Percentiles rank a stretch among this genome's conserved stretches.
Evolutionary conservation across 2,797 vertebrate genomes (phyloP).

Genomic region (Dromococcyx pavoninus): DNA sequence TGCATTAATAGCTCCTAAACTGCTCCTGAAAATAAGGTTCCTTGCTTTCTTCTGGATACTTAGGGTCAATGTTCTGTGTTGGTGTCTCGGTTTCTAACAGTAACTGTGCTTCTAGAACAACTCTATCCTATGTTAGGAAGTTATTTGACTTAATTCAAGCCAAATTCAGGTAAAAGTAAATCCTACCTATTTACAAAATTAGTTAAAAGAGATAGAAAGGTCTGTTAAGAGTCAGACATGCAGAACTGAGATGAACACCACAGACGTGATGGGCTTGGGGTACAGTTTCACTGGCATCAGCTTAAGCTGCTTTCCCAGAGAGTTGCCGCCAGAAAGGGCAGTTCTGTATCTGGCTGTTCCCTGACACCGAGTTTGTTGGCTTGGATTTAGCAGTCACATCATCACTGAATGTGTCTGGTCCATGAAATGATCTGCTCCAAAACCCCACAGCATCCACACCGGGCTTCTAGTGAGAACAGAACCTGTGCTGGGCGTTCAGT

Average conservation of each 20-base stretch:
- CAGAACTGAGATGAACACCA: neutral
- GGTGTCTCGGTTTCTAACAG: neutral
- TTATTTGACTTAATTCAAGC: neutral
- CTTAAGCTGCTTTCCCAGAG: neutral
- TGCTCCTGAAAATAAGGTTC: neutral
- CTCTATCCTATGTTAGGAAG: neutral
- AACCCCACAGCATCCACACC: neutral
- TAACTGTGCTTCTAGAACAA: neutral
- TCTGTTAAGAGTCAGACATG: neutral
- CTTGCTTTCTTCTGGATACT: neutral
- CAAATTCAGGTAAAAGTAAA: neutral
- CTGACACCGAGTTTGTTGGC: neutral
- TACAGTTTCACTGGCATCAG: neutral
- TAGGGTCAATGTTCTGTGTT: neutral
- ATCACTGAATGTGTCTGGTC: neutral
- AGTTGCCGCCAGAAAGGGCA: neutral
- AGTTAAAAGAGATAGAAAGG: neutral
- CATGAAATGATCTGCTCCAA: neutral
- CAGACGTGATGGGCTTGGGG: neutral
- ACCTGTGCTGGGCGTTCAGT: neutral
- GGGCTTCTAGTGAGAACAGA: neutral
- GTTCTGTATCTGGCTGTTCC: neutral
- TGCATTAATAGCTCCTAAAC: neutral
- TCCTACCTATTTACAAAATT: neutral
- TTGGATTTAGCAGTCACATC: neutral